These are phyloP conservation scores for Uria lomvia DNA, from an alignment of 2,113 vertebrate species.

Conservation along the genomic window DNA sequence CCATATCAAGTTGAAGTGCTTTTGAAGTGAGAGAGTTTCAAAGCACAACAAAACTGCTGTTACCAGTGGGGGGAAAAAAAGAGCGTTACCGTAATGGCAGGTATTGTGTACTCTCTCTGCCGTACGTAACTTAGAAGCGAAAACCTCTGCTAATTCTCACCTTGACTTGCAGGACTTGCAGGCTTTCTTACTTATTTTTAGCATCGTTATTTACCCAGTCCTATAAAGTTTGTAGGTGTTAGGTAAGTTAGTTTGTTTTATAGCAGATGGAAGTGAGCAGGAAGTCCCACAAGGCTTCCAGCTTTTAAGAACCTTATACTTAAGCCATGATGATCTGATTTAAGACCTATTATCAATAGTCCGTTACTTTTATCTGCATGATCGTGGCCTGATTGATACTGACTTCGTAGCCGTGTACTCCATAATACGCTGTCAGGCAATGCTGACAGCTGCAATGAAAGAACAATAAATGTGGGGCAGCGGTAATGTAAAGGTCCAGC, in stretches of 20 bases:
- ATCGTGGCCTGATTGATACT: constrained; percentile 79
- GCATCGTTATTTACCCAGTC: background rate
- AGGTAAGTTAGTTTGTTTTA: background rate
- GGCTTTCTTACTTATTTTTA: background rate
- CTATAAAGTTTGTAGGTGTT: constrained; percentile 14
- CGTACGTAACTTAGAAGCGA: background rate
- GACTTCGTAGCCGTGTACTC: constrained; percentile 78
- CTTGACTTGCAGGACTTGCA: background rate
- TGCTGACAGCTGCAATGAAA: constrained; percentile 85
- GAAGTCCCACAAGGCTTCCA: constrained; percentile 52
- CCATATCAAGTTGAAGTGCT: constrained; percentile 70
- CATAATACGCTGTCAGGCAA: constrained; percentile 81
- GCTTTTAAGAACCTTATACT: constrained; percentile 72
- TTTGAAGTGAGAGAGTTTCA: constrained; percentile 72
- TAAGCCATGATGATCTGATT: constrained; percentile 77
- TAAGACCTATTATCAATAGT: constrained; percentile 79
- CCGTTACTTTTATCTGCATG: constrained; percentile 79
- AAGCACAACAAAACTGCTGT: constrained; percentile 63
- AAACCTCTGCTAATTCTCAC: constrained; percentile 20
- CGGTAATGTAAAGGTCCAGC: constrained; percentile 81
- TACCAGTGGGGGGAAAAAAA: background rate
- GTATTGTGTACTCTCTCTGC: background rate
- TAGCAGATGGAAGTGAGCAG: constrained; percentile 60
- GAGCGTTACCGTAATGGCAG: constrained; percentile 36
- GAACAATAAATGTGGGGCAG: constrained; percentile 82